phyloP scores from a whole-genome alignment of 1,140 invertebrate genomes.

The Bombus affinis region DNA sequence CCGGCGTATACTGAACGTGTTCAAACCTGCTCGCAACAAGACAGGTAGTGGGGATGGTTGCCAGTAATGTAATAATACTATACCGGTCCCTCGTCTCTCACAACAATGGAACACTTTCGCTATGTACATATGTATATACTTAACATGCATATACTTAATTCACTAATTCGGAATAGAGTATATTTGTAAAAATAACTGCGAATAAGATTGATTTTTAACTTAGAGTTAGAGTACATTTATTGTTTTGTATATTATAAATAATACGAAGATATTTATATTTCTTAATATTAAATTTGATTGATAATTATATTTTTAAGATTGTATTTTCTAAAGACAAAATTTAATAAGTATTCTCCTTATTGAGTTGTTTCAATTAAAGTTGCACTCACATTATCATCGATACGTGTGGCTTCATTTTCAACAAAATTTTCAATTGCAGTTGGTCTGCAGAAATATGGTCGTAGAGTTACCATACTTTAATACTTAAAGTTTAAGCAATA shows the following conservation, averaged over 20 bases:
- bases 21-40: slow-evolving; percentile 67
- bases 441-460: not conserved
- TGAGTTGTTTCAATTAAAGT: not conserved
- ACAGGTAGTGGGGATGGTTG: slow-evolving; percentile 66
- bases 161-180: not conserved
- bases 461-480: not conserved
- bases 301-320: not conserved
- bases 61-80: slow-evolving; percentile 2
- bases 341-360: not conserved
- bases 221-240: not conserved
- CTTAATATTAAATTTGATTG: not conserved
- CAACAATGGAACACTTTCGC: slow-evolving; percentile 1
- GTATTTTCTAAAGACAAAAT: too few relatives aligned
- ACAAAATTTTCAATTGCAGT: not conserved
- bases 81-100: not conserved
- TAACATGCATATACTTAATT: not conserved
- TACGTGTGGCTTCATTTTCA: not conserved
- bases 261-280: not conserved
- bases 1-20: slow-evolving; percentile 72
- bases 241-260: not conserved
- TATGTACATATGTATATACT: too few relatives aligned
- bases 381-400: not conserved
- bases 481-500: not conserved
- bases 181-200: not conserved
- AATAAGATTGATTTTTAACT: not conserved